These are phyloP conservation scores for Aphelenchoides fujianensis DNA, from an alignment of 1,140 invertebrate species.

Conservation along the genomic window DNA sequence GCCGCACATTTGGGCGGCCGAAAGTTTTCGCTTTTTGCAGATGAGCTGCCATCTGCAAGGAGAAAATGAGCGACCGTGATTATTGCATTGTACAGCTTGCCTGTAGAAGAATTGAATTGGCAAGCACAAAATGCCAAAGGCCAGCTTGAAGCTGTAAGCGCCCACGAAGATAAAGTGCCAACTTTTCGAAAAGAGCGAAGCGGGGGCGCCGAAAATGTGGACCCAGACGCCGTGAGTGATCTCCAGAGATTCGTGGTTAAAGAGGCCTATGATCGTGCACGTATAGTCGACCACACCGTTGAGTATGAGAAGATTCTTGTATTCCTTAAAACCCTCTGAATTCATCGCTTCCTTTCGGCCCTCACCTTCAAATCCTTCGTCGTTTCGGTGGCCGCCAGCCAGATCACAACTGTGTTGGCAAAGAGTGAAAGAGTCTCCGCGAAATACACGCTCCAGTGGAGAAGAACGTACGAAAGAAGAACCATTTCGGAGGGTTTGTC, in stretches of 20 bases:
- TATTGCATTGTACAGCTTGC: neutral
- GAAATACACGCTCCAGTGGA: neutral
- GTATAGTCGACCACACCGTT: conserved; percentile 9
- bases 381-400: neutral
- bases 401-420: neutral
- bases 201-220: neutral
- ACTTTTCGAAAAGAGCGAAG: neutral
- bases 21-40: neutral
- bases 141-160: neutral
- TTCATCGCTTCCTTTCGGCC: neutral
- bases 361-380: neutral
- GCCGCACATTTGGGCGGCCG: neutral
- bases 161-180: neutral
- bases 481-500: neutral
- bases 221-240: neutral
- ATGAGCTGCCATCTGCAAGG: neutral
- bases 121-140: neutral
- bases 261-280: neutral
- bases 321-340: neutral
- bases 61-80: neutral
- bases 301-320: neutral
- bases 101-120: conserved; percentile 3
- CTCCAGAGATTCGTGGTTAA: neutral
- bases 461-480: neutral
- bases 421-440: neutral